A percentile compares a stretch with the other conserved stretches of the same genome.
Conservation (phyloP, 2,888 invertebrate species). For the Dryadula phaetusa region DNA sequence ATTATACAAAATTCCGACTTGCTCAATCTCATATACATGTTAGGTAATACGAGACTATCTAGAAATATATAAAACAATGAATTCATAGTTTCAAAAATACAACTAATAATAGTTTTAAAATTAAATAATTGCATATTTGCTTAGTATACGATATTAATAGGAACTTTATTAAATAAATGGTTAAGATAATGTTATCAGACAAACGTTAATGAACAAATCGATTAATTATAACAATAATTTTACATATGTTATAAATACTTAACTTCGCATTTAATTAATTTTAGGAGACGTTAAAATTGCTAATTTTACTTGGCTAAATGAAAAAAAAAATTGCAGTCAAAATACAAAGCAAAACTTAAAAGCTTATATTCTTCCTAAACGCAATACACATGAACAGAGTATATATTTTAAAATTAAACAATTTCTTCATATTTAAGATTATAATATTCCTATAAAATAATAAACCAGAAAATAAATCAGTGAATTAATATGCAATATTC, state of each 20-base stretch:
- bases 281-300: background rate
- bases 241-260: background rate
- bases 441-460: too few relatives aligned
- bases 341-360: background rate
- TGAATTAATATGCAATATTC: constrained; percentile 35
- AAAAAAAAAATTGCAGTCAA: background rate
- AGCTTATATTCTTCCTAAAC: too few relatives aligned
- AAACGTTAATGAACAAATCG: constrained; percentile 32
- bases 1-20: too few relatives aligned
- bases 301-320: too few relatives aligned
- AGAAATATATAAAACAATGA: background rate
- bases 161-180: constrained; percentile 16
- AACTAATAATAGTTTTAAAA: background rate
- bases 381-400: too few relatives aligned
- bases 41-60: background rate
- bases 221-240: constrained; percentile 27
- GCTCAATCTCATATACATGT: background rate
- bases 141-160: constrained; percentile 10
- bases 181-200: constrained; percentile 34
- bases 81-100: background rate
- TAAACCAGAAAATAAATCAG: too few relatives aligned
- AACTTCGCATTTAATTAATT: background rate
- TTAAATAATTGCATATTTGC: constrained; percentile 12
- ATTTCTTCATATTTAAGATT: background rate
- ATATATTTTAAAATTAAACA: background rate